phyloP scores from a whole-genome alignment of 2,113 vertebrate species.

The Astatotilapia flaviijosephi region DNA sequence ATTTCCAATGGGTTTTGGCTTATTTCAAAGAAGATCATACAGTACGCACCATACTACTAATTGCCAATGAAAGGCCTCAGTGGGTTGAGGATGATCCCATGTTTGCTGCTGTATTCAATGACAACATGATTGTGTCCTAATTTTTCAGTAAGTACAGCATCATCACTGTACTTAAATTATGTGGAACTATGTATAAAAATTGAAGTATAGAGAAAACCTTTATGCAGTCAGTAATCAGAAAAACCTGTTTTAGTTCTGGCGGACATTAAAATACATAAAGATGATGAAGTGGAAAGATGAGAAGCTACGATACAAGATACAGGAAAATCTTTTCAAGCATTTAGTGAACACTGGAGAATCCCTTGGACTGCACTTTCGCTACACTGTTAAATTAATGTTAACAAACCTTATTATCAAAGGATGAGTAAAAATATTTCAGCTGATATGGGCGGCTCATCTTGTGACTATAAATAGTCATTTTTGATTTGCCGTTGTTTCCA shows the following conservation, averaged over 20 bases:
- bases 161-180: neutral
- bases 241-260: neutral
- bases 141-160: neutral
- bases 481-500: neutral
- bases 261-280: neutral
- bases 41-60: neutral
- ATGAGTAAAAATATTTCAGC: neutral
- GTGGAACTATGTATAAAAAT: neutral
- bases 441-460: neutral
- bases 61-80: neutral
- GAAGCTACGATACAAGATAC: neutral
- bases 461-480: conserved; percentile 26
- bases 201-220: neutral
- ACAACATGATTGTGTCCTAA: neutral
- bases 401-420: neutral
- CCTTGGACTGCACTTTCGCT: neutral
- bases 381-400: neutral
- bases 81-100: neutral
- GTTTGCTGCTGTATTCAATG: neutral
- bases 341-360: neutral
- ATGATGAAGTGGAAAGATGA: neutral
- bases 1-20: neutral
- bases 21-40: neutral
- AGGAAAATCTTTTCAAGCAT: neutral
- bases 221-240: neutral